Conservation (phyloP, 1,140 invertebrate species). For the Chionoecetes opilio region DNA sequence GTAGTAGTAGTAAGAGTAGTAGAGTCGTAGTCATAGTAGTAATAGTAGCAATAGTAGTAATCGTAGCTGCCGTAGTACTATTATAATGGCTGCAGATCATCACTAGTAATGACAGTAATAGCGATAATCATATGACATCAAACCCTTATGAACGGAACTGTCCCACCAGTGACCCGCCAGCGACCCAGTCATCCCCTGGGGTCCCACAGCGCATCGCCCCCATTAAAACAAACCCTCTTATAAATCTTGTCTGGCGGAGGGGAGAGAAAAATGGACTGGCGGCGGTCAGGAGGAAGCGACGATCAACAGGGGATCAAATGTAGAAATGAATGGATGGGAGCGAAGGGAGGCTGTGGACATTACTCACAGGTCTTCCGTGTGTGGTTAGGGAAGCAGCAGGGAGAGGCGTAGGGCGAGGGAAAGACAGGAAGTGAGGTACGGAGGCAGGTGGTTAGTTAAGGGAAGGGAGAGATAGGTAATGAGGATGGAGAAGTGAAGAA, state of each 20-base stretch:
- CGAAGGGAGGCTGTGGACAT: constrained; percentile 62
- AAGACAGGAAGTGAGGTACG: neutral
- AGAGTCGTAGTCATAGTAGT: neutral
- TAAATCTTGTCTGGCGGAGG: constrained; percentile 55
- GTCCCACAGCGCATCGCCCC: neutral
- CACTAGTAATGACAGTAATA: neutral
- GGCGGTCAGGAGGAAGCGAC: constrained; percentile 76
- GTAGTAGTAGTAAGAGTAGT: neutral
- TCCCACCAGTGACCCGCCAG: too few relatives aligned
- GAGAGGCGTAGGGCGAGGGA: constrained; percentile 11
- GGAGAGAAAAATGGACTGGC: constrained; percentile 66
- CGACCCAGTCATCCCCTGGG: neutral
- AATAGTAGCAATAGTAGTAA: neutral
- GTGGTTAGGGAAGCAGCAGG: neutral
- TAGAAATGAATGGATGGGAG: constrained; percentile 77
- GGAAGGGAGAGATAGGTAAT: neutral
- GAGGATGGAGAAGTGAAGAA: neutral
- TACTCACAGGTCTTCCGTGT: constrained; percentile 64
- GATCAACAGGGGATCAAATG: constrained; percentile 78
- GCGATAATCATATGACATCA: too few relatives aligned
- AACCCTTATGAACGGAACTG: too few relatives aligned
- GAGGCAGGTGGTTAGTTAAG: neutral
- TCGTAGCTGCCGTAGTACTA: neutral
- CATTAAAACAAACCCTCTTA: constrained; percentile 74
- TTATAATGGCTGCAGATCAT: too few relatives aligned